phyloP scores from a whole-genome alignment of 53 echinoderm and acorn worm genomes.

The Pentamera pediparva region DNA sequence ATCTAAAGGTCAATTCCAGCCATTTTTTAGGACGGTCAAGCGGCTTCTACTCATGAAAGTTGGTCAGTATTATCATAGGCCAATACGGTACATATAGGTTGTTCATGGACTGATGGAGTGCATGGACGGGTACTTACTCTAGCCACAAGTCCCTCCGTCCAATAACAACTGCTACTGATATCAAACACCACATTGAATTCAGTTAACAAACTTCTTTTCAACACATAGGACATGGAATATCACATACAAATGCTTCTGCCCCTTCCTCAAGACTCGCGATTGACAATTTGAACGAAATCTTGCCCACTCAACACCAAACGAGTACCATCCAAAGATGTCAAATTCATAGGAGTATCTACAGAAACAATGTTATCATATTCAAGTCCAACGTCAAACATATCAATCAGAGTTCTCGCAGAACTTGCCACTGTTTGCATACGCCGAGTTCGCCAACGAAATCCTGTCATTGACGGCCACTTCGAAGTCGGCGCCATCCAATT shows the following conservation, averaged over 20 bases:
- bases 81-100: too few relatives aligned
- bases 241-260: neutral
- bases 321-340: conserved; percentile 6
- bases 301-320: neutral
- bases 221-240: conserved; percentile 1
- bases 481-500: conserved; percentile 1
- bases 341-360: neutral
- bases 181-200: neutral
- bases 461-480: neutral
- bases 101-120: too few relatives aligned
- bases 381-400: neutral
- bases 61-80: too few relatives aligned
- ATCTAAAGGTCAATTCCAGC: too few relatives aligned
- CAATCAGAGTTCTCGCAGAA: neutral
- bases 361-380: neutral
- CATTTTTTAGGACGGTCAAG: too few relatives aligned
- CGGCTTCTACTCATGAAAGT: too few relatives aligned
- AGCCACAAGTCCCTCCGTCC: neutral
- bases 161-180: neutral
- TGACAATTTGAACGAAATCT: neutral
- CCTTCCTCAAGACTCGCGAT: neutral
- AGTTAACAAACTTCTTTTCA: neutral
- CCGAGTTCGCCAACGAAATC: neutral
- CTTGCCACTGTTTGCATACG: conserved; percentile 21
- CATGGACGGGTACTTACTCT: neutral